Percentiles rank a stretch among this genome's conserved stretches.
phyloP scores from a whole-genome alignment of 2,888 invertebrate genomes.

The Temnothorax unifasciatus region DNA sequence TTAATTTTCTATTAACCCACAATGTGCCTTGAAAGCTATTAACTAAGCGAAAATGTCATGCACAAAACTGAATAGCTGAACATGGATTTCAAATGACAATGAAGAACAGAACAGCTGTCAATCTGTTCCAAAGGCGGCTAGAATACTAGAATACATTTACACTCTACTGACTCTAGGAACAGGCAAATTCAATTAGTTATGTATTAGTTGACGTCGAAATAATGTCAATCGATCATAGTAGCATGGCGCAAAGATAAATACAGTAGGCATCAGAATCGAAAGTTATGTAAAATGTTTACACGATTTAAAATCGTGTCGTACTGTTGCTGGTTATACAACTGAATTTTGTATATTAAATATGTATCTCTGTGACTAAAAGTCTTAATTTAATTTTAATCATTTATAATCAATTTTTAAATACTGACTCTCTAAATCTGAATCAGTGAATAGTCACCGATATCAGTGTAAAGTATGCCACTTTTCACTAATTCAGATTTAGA shows the following conservation, averaged over 20 bases:
- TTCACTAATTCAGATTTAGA: too few relatives aligned
- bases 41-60: neutral
- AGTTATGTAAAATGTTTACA: neutral
- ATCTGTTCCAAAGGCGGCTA: neutral
- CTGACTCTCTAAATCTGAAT: too few relatives aligned
- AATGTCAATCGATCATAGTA: slow-evolving; percentile 19
- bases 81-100: neutral
- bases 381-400: neutral
- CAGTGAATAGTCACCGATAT: too few relatives aligned
- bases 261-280: neutral
- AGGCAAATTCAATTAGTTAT: slow-evolving; percentile 23
- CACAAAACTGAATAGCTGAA: slow-evolving; percentile 7
- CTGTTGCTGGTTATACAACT: neutral
- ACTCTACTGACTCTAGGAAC: neutral
- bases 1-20: neutral
- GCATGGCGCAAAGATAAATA: neutral
- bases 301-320: neutral
- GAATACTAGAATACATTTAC: neutral
- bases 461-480: too few relatives aligned
- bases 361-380: neutral
- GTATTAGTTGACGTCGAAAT: slow-evolving; percentile 2
- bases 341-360: neutral
- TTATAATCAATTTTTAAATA: neutral
- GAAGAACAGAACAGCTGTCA: neutral
- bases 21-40: neutral